These are phyloP conservation scores for Anas platyrhynchos DNA, from an alignment of 2,113 vertebrate genomes.

Conservation along the genomic window DNA sequence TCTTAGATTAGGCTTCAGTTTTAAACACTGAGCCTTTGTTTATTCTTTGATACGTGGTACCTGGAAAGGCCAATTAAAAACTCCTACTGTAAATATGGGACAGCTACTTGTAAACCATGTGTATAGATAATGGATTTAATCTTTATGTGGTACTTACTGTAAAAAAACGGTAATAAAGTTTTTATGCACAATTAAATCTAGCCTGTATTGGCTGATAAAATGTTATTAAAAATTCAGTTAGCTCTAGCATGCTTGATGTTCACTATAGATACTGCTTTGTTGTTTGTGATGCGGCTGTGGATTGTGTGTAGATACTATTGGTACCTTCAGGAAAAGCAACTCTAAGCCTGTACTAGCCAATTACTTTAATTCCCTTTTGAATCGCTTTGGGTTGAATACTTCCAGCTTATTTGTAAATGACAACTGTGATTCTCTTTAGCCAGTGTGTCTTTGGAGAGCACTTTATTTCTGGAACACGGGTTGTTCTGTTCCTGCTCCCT, in stretches of 20 bases:
- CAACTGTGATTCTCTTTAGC: background rate
- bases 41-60: background rate
- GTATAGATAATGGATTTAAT: background rate
- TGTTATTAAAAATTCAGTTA: background rate
- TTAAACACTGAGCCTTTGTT: background rate
- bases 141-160: background rate
- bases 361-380: background rate
- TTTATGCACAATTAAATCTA: background rate
- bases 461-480: background rate
- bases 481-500: background rate
- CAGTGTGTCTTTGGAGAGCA: background rate
- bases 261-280: background rate
- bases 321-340: background rate
- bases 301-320: background rate
- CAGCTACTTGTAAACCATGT: background rate
- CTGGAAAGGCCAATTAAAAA: background rate
- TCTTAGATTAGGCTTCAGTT: background rate
- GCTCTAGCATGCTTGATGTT: background rate
- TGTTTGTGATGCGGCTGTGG: background rate
- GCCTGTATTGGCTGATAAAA: background rate
- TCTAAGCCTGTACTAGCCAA: background rate
- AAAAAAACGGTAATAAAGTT: background rate
- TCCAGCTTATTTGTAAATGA: background rate
- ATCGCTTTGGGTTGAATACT: background rate
- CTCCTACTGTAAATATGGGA: background rate